These are phyloP conservation scores for Aphis craccivora DNA, from an alignment of 1,140 invertebrate genomes.

Conservation along the genomic window DNA sequence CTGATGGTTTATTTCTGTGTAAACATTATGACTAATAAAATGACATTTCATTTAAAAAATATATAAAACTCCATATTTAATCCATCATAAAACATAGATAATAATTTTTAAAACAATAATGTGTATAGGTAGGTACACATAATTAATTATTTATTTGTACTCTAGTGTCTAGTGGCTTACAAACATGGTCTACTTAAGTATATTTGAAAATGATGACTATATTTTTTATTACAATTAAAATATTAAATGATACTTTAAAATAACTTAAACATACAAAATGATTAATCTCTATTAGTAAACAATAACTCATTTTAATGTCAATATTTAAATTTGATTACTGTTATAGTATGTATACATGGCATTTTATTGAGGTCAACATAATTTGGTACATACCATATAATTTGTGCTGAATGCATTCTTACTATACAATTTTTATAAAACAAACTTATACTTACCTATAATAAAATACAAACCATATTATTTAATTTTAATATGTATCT, in stretches of 20 bases:
- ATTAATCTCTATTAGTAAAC: neutral
- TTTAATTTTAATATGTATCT: neutral
- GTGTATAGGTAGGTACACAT: neutral
- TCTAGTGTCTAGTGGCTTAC: neutral
- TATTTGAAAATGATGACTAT: neutral
- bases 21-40: neutral
- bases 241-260: too few species aligned
- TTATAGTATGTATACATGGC: neutral
- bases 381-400: neutral
- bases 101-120: neutral
- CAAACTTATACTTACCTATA: neutral
- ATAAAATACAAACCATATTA: slow-evolving; percentile 1
- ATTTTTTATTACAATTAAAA: neutral
- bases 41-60: neutral
- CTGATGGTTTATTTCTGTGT: neutral
- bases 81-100: neutral
- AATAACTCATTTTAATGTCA: neutral
- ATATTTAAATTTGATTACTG: neutral
- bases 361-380: neutral
- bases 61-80: neutral
- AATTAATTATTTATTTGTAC: neutral
- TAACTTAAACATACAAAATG: too few species aligned
- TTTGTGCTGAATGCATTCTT: neutral
- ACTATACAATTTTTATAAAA: neutral
- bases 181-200: neutral